Evolutionary conservation across 2,797 vertebrate species (phyloP), one percentile per base, ranked within the genome.

Genomic region (Molothrus ater): DNA sequence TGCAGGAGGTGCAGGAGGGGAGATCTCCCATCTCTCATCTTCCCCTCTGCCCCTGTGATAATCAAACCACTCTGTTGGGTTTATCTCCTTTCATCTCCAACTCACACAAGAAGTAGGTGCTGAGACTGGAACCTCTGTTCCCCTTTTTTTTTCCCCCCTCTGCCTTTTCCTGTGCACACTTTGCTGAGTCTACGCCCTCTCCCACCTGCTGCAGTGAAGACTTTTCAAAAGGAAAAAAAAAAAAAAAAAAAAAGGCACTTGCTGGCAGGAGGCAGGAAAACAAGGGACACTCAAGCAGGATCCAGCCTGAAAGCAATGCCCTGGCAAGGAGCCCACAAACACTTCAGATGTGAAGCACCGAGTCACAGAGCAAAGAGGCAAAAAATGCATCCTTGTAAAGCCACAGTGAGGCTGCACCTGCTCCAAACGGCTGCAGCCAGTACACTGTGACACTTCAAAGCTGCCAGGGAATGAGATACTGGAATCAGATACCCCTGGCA

Each of bases 251-350:
- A n/a, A 83, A 64, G 60, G 20, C 70, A 70, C 17, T 95, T 84
- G 54, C 86, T 95, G 89, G 91, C 65, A 51, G 88, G 90, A 91
- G 93, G 74, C 79, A 59, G 86, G 36, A 84, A 85, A 59, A 64
- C 60, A 53, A 64, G 78, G 82, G 75, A 47, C 38, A 3, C 70
- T 60, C 60, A 76, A 9, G 42, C 7, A 15, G 53, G 72, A 80
- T 45, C 61, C 69, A 61, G 64, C 2, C 80, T 75, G 86, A 90
- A 86, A 93, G 90, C 56, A 85, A 47, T 2, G 3, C 1, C 6
- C 92, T 95, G 91, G 93, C 84, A 9, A 59, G 59, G 11, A 81
- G 73, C 87, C 88, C 59, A 5, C 69, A 90, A 84, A 81, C 91
- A 75, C 87, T 93, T 94, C 75, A 83, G 70, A 63, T 66, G 29